These are phyloP conservation scores for Lepidothrix coronata DNA, from an alignment of 2,113 vertebrate genomes.

Conservation along the genomic window DNA sequence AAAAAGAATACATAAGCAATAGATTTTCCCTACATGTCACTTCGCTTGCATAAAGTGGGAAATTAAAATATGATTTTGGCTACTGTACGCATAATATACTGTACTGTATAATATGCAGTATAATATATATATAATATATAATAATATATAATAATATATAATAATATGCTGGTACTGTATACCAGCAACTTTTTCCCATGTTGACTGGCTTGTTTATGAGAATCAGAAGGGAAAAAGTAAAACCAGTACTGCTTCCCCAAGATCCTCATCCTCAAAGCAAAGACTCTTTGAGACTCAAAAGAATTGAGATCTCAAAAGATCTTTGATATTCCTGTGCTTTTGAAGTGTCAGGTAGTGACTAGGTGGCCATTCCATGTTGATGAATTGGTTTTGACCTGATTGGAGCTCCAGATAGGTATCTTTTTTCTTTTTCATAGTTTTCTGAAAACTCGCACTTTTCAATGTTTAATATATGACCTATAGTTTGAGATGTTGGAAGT, in stretches of 20 bases:
- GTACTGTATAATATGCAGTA: too few relatives aligned
- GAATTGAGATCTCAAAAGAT: background rate
- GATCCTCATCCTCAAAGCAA: background rate
- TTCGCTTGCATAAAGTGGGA: background rate
- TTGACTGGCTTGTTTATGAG: background rate
- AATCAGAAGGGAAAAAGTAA: background rate
- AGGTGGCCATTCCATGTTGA: background rate
- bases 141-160: too few relatives aligned
- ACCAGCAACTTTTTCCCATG: background rate
- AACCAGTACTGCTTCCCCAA: background rate
- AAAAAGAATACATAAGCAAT: background rate
- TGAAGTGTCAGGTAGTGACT: background rate
- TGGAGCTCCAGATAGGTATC: background rate
- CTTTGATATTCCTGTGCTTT: conserved; percentile 25
- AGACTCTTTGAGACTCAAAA: background rate
- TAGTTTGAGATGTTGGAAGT: background rate
- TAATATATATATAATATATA: too few relatives aligned
- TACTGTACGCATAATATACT: background rate
- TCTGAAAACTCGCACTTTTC: background rate
- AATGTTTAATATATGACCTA: background rate
- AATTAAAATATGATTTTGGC: background rate
- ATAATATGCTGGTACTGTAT: too few relatives aligned
- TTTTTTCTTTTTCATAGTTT: background rate
- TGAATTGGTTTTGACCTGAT: background rate
- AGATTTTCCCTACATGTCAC: background rate